Evolutionary conservation across 23 tunicate species (phyloP).

Genomic region (Clavelina lepadiformis): DNA sequence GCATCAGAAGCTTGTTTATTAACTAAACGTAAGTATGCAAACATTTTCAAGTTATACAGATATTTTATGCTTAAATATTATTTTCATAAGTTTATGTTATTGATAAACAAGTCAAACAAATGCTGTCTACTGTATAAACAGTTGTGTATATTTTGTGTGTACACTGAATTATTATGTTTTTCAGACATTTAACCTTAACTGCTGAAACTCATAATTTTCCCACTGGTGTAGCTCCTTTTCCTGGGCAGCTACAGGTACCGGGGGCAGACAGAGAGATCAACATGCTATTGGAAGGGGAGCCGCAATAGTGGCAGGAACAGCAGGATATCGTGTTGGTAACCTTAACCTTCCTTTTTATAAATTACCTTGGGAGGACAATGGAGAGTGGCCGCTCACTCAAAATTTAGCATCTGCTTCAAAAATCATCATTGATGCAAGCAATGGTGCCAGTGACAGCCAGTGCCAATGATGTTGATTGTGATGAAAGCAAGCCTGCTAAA

Average conservation of each 20-base stretch:
- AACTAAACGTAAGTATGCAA: too few relatives aligned
- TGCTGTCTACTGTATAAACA: too few relatives aligned
- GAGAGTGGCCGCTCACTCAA: slow-evolving; percentile 18
- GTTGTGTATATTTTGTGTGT: too few relatives aligned
- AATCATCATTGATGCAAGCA: slow-evolving; percentile 68
- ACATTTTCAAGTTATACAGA: too few relatives aligned
- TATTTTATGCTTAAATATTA: too few relatives aligned
- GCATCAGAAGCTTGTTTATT: too few relatives aligned
- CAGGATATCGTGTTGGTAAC: slow-evolving; percentile 86
- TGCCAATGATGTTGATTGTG: too few relatives aligned
- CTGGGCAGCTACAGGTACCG: slow-evolving; percentile 96
- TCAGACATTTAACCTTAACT: slow-evolving; percentile 73
- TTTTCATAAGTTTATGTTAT: too few relatives aligned
- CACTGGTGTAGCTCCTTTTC: slow-evolving; percentile 91
- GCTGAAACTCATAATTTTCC: slow-evolving; percentile 96
- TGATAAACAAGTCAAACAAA: too few relatives aligned
- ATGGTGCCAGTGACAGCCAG: slow-evolving; percentile 92
- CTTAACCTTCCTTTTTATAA: slow-evolving; percentile 24
- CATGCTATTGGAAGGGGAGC: slow-evolving; percentile 86
- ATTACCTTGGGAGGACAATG: slow-evolving; percentile 59
- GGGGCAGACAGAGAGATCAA: slow-evolving; percentile 92
- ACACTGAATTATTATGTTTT: not conserved
- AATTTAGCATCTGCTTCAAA: slow-evolving; percentile 42
- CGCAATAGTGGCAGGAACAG: slow-evolving; percentile 64
- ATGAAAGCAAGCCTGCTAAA: too few relatives aligned